These are phyloP conservation scores for Phymastichus coffea DNA, from an alignment of 1,140 invertebrate species.

Conservation along the genomic window DNA sequence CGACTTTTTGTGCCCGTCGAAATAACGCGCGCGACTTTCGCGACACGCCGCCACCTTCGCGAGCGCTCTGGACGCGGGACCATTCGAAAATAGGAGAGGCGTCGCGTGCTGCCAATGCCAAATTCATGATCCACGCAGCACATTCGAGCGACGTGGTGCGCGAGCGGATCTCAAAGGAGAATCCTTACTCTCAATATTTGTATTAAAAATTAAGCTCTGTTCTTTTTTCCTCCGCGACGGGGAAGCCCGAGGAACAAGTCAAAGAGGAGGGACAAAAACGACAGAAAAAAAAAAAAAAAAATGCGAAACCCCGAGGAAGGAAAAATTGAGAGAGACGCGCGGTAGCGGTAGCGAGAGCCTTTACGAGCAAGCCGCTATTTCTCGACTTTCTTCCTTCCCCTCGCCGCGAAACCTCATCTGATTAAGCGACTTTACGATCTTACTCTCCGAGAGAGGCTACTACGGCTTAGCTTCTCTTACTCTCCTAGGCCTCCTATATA, in stretches of 20 bases:
- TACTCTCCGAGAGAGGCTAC: too few relatives aligned
- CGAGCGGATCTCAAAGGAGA: not conserved
- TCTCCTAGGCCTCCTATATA: too few relatives aligned
- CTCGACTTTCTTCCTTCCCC: constrained; percentile 30
- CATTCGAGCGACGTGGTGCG: not conserved
- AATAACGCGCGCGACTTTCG: too few relatives aligned
- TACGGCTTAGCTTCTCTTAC: too few relatives aligned
- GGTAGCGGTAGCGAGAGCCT: constrained; percentile 23
- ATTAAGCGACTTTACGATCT: constrained; percentile 46
- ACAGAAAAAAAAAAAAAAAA: not conserved
- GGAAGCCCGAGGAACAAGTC: not conserved
- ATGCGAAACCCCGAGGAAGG: not conserved
- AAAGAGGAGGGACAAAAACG: too few relatives aligned
- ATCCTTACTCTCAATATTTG: not conserved
- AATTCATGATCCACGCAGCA: too few relatives aligned
- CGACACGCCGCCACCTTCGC: too few relatives aligned
- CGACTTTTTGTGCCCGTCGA: too few relatives aligned
- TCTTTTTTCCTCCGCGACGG: not conserved
- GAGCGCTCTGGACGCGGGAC: too few relatives aligned
- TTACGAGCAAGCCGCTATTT: constrained; percentile 41
- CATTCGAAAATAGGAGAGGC: too few relatives aligned
- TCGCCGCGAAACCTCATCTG: constrained; percentile 37
- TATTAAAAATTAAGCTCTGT: not conserved
- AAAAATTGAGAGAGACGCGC: not conserved
- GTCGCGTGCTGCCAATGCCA: too few relatives aligned